Conservation (phyloP, 2,888 invertebrate species). For the Cryptops parisi region DNA sequence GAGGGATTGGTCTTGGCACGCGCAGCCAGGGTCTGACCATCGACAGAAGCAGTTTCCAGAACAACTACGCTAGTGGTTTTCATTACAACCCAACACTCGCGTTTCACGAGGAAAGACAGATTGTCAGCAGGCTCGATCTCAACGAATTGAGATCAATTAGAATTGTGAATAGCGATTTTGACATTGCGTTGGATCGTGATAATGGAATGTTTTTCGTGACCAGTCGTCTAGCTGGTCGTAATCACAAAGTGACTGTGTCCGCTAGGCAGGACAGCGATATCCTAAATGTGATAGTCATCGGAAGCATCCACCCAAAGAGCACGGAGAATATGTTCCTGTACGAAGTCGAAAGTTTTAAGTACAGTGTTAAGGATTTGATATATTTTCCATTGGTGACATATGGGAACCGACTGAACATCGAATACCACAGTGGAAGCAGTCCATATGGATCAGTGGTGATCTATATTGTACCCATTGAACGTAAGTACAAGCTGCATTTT, state of each 20-base stretch:
- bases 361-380: neutral
- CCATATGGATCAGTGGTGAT: conserved; percentile 71
- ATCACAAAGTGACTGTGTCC: neutral
- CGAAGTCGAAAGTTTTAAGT: conserved; percentile 41
- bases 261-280: neutral
- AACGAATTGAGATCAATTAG: neutral
- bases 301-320: conserved; percentile 66
- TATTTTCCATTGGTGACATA: neutral
- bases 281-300: neutral
- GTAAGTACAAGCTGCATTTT: conserved; percentile 23
- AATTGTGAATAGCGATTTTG: neutral
- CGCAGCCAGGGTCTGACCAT: conserved; percentile 58
- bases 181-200: neutral
- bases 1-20: conserved; percentile 76
- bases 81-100: conserved; percentile 80
- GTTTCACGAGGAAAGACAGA: conserved; percentile 68
- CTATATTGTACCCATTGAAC: conserved; percentile 52
- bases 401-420: conserved; percentile 38
- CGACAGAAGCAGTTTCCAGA: conserved; percentile 56
- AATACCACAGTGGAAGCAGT: conserved; percentile 60
- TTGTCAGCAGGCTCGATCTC: conserved; percentile 74
- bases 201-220: neutral
- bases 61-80: conserved; percentile 75
- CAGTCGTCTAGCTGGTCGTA: neutral
- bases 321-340: conserved; percentile 67